Evolutionary conservation across 2,888 invertebrate genomes (phyloP), one percentile per base, ranked within the genome.

Genomic region (Hypsopygia costalis): DNA sequence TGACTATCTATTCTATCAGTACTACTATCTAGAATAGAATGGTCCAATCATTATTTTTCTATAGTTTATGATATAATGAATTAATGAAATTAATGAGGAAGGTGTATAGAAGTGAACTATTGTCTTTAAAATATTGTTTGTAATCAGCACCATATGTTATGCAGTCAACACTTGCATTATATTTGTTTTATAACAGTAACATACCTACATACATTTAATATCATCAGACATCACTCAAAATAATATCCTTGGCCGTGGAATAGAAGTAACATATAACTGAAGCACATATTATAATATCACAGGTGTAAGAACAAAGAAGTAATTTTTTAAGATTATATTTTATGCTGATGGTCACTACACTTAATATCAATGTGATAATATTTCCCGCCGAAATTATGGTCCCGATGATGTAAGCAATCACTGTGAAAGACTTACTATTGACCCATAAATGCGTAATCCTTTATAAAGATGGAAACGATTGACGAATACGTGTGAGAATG

Each of bases 351-450:
- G 47, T 49, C 39, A 52, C 48, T 45, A 49, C 40, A 40, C 38
- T 28, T 44, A 34, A 40, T 25, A 39, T 40, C 41, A 42, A 31
- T 34, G 40, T 35, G 21, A 34, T 40, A 35, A 40, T 31, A 27
- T 81, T 86, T 87, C 85, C 83, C 86, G 85, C 86, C 82, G 75
- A 85, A 82, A 81, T 70, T 58, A 65, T 58, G 44, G 46, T 62
- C 53, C 48, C 61, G 72, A 69, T 83, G 81, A 83, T 83, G 78
- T 80, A 82, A 82, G 80, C 69, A 69, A 74, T 79, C 64, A 69
- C 58, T 51, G 61, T 68, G 64, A 62, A 69, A 71, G 61, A 73
- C 64, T 71, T 67, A 69, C 73, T 77, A 83, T 78, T 80, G 82
- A 82, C 81, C 80, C 71, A 73, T 69, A 71, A 69, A 70, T 70